Percentiles rank a stretch among this genome's conserved stretches.
Conservation (phyloP, 2,888 invertebrate species). For the Coenonympha glycerion region DNA sequence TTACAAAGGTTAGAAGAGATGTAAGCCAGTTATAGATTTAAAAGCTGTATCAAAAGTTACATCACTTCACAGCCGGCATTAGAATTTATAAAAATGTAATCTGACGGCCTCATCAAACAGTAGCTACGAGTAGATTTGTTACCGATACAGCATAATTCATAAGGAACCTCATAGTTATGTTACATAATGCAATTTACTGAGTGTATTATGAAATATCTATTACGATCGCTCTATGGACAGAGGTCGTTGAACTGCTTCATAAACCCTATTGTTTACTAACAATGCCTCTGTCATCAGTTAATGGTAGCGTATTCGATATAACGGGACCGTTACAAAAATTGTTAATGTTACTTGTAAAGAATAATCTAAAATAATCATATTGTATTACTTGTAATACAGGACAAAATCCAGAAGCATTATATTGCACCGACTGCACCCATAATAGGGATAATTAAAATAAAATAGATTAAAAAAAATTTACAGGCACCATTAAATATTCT, state of each 20-base stretch:
- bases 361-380: too few species aligned
- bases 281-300: constrained; percentile 20
- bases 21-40: constrained; percentile 10
- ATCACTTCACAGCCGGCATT: too few species aligned
- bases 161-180: neutral
- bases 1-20: constrained; percentile 1
- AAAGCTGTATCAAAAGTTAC: constrained; percentile 6
- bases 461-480: too few species aligned
- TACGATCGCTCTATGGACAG: constrained; percentile 14
- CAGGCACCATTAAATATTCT: too few species aligned
- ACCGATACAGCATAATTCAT: neutral
- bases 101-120: constrained; percentile 3
- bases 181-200: constrained; percentile 5
- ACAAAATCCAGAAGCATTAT: too few species aligned
- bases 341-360: neutral
- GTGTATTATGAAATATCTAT: constrained; percentile 8
- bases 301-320: constrained; percentile 10
- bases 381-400: too few species aligned
- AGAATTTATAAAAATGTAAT: constrained; percentile 6
- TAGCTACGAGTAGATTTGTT: neutral
- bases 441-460: too few species aligned
- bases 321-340: neutral
- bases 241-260: constrained; percentile 19
- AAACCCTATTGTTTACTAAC: constrained; percentile 30
- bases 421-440: too few species aligned